A percentile compares a stretch with the other conserved stretches of the same genome.
phyloP scores from a whole-genome alignment of 1,140 invertebrate genomes.

The Rhopalosiphum padi region DNA sequence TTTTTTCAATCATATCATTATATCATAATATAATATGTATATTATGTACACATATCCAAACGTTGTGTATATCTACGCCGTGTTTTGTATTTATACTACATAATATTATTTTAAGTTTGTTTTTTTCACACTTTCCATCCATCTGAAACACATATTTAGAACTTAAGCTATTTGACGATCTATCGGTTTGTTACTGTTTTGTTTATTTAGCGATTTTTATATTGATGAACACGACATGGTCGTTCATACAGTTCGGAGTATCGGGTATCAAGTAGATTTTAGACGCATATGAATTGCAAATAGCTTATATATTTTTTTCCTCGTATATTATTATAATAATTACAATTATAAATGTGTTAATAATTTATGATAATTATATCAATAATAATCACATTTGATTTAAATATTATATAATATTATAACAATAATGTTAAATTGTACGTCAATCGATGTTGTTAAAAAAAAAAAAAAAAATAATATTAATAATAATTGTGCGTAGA shows the following conservation, averaged over 20 bases:
- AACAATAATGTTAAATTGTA: constrained; percentile 23
- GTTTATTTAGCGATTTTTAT: constrained; percentile 53
- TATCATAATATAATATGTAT: neutral
- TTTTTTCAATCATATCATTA: constrained; percentile 33
- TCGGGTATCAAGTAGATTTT: constrained; percentile 58
- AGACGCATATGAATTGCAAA: constrained; percentile 57
- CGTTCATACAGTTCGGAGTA: constrained; percentile 58
- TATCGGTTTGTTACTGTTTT: constrained; percentile 52
- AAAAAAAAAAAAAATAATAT: neutral
- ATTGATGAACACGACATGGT: constrained; percentile 56
- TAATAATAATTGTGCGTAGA: constrained; percentile 7
- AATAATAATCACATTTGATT: neutral
- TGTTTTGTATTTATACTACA: neutral
- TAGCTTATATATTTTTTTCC: constrained; percentile 42
- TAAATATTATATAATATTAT: constrained; percentile 26
- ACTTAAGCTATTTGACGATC: constrained; percentile 28
- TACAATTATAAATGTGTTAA: constrained; percentile 23
- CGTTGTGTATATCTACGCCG: constrained; percentile 2
- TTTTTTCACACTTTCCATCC: neutral
- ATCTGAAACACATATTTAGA: neutral
- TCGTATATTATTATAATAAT: constrained; percentile 30
- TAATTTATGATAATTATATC: constrained; percentile 29
- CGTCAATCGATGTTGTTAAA: constrained; percentile 15
- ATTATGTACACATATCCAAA: constrained; percentile 32
- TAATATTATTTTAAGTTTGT: neutral